phyloP scores from a whole-genome alignment of 2,888 invertebrate species.

The Antheraea assamensis region DNA sequence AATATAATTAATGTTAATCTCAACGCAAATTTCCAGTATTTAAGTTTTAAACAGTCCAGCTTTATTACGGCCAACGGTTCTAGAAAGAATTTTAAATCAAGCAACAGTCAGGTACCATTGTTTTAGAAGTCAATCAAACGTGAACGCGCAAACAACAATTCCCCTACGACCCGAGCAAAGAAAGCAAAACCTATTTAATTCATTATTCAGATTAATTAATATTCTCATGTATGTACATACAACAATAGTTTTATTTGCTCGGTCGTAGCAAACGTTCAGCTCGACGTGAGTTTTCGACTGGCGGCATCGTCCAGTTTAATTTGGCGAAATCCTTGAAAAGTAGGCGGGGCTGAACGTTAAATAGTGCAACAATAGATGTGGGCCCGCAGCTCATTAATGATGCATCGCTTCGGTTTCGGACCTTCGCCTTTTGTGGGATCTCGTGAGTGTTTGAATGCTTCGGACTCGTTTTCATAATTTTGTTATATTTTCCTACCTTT shows the following conservation, averaged over 20 bases:
- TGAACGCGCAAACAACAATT: constrained; percentile 7
- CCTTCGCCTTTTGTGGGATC: constrained; percentile 59
- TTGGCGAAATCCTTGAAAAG: constrained; percentile 51
- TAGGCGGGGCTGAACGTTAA: constrained; percentile 64
- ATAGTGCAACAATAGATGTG: constrained; percentile 78
- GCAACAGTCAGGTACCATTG: constrained; percentile 5
- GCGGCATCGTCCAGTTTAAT: constrained; percentile 70
- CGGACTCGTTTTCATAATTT: constrained; percentile 14
- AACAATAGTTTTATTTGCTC: constrained; percentile 23
- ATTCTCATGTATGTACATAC: constrained; percentile 16
- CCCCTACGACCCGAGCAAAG: constrained; percentile 12
- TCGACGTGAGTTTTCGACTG: constrained; percentile 48
- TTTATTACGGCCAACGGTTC: neutral
- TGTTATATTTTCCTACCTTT: constrained; percentile 16
- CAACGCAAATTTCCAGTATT: neutral
- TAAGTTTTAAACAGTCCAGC: neutral
- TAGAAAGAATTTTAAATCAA: neutral
- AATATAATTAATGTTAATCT: neutral
- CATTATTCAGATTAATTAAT: constrained; percentile 33
- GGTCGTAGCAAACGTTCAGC: neutral
- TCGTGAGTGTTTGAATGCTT: constrained; percentile 8
- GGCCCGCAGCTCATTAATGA: constrained; percentile 67
- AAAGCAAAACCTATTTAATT: constrained; percentile 36
- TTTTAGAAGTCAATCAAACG: constrained; percentile 3
- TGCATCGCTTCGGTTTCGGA: constrained; percentile 66